Percentiles rank a stretch among this genome's conserved stretches.
Evolutionary conservation across 1,140 invertebrate genomes (phyloP).

Genomic region (Choristoneura fumiferana): DNA sequence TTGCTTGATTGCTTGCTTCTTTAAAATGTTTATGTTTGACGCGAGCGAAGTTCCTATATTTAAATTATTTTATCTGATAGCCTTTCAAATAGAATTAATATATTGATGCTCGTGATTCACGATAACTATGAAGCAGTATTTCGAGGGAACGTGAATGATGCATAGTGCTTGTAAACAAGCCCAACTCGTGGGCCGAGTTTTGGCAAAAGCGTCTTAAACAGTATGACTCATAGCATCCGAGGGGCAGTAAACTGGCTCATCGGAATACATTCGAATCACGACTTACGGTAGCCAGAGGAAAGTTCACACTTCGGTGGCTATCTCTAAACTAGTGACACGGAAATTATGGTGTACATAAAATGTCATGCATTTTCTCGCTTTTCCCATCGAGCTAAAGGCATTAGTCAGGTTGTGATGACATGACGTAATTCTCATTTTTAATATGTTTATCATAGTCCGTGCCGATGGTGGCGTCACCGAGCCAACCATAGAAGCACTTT

Average conservation of each 20-base stretch:
- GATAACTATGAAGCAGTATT: neutral
- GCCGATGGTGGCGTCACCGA: slow-evolving; percentile 23
- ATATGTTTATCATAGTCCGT: slow-evolving; percentile 30
- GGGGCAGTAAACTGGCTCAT: neutral
- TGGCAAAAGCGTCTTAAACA: neutral
- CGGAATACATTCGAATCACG: neutral
- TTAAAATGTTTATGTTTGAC: no score
- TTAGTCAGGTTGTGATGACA: slow-evolving; percentile 18
- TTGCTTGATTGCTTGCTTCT: no score
- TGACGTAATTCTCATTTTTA: slow-evolving; percentile 36
- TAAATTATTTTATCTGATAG: no score
- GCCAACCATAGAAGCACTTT: slow-evolving; percentile 23
- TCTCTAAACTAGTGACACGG: neutral
- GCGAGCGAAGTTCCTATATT: no score
- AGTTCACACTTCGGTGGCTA: neutral
- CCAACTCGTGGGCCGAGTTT: neutral
- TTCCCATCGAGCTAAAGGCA: neutral
- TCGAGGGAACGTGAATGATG: neutral
- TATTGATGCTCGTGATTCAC: neutral
- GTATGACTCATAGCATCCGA: slow-evolving; percentile 9
- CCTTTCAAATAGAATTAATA: no score
- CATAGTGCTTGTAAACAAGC: neutral
- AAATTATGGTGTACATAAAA: neutral
- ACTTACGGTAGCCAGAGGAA: neutral
- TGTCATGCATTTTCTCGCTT: slow-evolving; percentile 13